Percentiles rank a stretch among this genome's conserved stretches.
phyloP scores from a whole-genome alignment of 2,888 invertebrate species.

The Aleiodes leptofemur region DNA sequence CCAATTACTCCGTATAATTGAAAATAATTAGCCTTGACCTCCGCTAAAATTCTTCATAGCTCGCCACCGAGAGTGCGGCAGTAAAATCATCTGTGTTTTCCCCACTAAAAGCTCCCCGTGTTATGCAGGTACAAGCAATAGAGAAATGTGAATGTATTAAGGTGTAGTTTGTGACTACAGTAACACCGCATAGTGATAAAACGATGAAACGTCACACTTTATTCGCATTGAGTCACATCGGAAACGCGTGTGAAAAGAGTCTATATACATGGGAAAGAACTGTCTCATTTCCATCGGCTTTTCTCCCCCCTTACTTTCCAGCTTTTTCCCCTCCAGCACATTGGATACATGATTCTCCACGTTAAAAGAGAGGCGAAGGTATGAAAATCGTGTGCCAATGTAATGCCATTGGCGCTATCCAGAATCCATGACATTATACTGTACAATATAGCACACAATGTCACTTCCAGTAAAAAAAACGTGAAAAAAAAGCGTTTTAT shows the following conservation, averaged over 20 bases:
- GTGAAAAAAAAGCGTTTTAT: slow-evolving; percentile 36
- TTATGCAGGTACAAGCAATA: not conserved
- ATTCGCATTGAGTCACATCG: slow-evolving; percentile 31
- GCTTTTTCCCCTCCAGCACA: not conserved
- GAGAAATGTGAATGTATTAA: not conserved
- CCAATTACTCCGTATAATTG: too few relatives aligned
- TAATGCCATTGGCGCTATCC: slow-evolving; percentile 23
- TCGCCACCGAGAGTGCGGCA: too few relatives aligned
- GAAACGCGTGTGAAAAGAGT: slow-evolving; percentile 41
- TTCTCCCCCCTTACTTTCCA: not conserved
- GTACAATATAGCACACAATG: slow-evolving; percentile 10
- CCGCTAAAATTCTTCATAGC: too few relatives aligned
- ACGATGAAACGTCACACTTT: slow-evolving; percentile 7
- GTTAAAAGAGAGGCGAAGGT: slow-evolving; percentile 33
- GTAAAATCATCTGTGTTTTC: too few relatives aligned
- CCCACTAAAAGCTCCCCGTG: too few relatives aligned
- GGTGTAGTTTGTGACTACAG: not conserved
- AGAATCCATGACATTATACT: slow-evolving; percentile 27
- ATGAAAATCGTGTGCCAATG: slow-evolving; percentile 24
- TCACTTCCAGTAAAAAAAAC: slow-evolving; percentile 20
- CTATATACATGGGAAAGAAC: not conserved
- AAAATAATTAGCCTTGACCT: too few relatives aligned
- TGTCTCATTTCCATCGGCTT: slow-evolving; percentile 12
- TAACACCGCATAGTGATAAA: not conserved
- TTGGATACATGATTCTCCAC: slow-evolving; percentile 15